Conservation (phyloP, 2,797 vertebrate species). For the Micromesistius poutassou region DNA sequence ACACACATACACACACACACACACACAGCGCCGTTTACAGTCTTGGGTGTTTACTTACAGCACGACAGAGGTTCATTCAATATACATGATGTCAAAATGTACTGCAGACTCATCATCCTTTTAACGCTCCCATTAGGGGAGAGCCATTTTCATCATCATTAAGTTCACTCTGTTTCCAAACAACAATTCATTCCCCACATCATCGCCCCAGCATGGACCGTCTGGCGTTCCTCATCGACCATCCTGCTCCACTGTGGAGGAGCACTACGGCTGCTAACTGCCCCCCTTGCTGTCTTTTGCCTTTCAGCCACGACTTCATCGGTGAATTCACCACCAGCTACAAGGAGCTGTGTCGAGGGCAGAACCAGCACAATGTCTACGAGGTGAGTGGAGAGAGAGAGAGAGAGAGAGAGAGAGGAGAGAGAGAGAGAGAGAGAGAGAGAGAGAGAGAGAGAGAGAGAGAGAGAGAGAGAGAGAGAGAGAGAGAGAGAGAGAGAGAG, state of each 20-base stretch:
- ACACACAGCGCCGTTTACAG: neutral
- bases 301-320: constrained; percentile 89
- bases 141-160: neutral
- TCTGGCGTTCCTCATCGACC: neutral
- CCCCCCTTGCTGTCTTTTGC: constrained; percentile 23
- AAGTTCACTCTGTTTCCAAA: neutral
- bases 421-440: constrained; percentile 8
- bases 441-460: constrained; percentile 8
- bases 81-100: neutral
- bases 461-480: constrained; percentile 6
- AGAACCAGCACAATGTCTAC: constrained; percentile 84
- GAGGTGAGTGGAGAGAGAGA: constrained; percentile 73
- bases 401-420: neutral
- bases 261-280: neutral
- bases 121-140: neutral
- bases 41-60: neutral
- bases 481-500: constrained; percentile 8
- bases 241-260: neutral
- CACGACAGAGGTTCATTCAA: neutral
- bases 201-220: neutral
- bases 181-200: neutral
- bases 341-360: constrained; percentile 85
- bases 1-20: neutral
- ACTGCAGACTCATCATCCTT: neutral
- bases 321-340: constrained; percentile 93